Percentiles rank a stretch among this genome's conserved stretches.
Evolutionary conservation across 2,888 invertebrate genomes (phyloP).

Genomic region (Calameuta filiformis): DNA sequence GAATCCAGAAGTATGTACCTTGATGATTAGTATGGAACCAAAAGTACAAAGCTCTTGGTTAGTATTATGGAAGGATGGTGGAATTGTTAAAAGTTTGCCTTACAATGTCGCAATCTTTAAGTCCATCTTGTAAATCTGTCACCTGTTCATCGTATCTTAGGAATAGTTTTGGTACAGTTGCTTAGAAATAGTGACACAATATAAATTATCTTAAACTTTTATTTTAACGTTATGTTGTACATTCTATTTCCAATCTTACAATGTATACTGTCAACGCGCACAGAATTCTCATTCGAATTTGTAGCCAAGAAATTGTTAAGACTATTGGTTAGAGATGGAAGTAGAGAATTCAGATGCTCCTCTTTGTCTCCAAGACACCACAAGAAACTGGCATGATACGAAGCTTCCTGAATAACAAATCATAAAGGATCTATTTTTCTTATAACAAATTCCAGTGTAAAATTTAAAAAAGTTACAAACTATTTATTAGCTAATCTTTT

Average conservation of each 20-base stretch:
- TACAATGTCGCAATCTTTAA: constrained; percentile 51
- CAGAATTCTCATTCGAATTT: constrained; percentile 64
- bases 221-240: constrained; percentile 71
- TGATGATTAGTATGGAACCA: constrained; percentile 46
- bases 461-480: neutral
- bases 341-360: constrained; percentile 65
- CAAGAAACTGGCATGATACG: constrained; percentile 85
- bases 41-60: constrained; percentile 50
- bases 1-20: constrained; percentile 50
- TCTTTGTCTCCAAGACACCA: constrained; percentile 81
- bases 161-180: neutral
- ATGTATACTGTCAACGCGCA: constrained; percentile 70
- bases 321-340: constrained; percentile 68
- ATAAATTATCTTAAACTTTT: constrained; percentile 26
- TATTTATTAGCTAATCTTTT: no score
- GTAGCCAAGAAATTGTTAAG: constrained; percentile 59
- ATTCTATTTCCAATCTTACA: constrained; percentile 84
- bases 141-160: constrained; percentile 14
- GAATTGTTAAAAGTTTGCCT: constrained; percentile 40
- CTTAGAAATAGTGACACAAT: neutral
- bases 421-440: neutral
- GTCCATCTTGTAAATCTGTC: constrained; percentile 26
- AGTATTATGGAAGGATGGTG: constrained; percentile 49
- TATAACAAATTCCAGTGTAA: neutral
- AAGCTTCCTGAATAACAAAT: constrained; percentile 73